phyloP scores from a whole-genome alignment of 2,113 vertebrate species.

The Glaucidium brasilianum region DNA sequence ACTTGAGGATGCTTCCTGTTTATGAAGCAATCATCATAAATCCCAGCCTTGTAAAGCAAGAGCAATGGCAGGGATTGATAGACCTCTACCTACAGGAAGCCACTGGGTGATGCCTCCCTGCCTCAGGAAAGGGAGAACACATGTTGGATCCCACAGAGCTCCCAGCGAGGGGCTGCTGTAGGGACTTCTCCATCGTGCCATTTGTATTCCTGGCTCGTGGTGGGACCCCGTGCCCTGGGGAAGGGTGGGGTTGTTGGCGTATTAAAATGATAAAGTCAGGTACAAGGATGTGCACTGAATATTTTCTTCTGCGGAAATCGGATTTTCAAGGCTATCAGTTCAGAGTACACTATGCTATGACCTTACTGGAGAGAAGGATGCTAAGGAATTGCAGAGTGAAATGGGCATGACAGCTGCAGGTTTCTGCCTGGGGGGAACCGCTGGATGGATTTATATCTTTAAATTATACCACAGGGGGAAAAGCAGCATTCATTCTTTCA shows the following conservation, averaged over 20 bases:
- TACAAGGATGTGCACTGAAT: neutral
- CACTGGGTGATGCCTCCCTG: neutral
- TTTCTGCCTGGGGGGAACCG: neutral
- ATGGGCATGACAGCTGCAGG: neutral
- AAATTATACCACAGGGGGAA: neutral
- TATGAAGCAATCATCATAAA: constrained; percentile 29
- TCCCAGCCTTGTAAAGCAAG: neutral
- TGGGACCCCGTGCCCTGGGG: neutral
- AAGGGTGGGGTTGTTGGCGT: neutral
- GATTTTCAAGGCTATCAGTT: neutral
- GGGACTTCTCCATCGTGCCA: neutral
- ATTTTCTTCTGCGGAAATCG: neutral
- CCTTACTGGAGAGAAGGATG: neutral
- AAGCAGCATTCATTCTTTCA: neutral
- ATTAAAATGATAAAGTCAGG: neutral
- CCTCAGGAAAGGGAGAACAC: neutral
- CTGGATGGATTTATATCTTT: neutral
- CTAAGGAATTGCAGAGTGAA: neutral
- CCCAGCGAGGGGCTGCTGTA: neutral
- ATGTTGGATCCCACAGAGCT: neutral
- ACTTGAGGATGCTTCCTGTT: constrained; percentile 1
- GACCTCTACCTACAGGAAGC: neutral
- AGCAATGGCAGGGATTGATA: neutral
- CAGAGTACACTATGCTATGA: neutral
- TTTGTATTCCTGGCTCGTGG: neutral